Evolutionary conservation across 2,888 invertebrate species (phyloP).

Genomic region (Polydrusus pterygomalis): DNA sequence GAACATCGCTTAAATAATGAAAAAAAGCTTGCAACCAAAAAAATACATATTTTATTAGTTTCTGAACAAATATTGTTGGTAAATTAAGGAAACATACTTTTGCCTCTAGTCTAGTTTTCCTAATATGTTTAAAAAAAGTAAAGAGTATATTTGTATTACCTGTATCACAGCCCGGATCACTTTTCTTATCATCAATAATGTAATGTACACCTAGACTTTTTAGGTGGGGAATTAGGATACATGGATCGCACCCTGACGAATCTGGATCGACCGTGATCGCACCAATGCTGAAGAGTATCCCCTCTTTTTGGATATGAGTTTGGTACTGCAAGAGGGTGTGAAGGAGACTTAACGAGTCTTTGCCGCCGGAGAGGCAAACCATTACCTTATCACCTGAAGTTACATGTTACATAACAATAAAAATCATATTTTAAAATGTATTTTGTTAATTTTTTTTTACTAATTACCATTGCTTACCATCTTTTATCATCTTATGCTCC

Average conservation of each 20-base stretch:
- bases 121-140: no score
- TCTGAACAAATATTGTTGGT: no score
- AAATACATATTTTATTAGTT: no score
- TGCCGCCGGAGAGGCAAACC: conserved; percentile 89
- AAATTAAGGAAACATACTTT: no score
- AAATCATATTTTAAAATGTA: no score
- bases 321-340: conserved; percentile 91
- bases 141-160: no score
- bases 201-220: conserved; percentile 83
- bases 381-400: conserved; percentile 73
- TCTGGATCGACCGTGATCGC: conserved; percentile 87
- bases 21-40: no score
- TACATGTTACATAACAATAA: no score
- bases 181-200: conserved; percentile 78
- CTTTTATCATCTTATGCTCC: conserved; percentile 88
- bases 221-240: conserved; percentile 84
- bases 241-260: conserved; percentile 73
- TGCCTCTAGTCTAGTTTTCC: no score
- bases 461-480: conserved; percentile 88
- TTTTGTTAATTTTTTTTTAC: no score
- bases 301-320: conserved; percentile 83
- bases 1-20: no score
- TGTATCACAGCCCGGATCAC: conserved; percentile 61
- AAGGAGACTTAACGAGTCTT: conserved; percentile 87
- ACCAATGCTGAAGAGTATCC: conserved; percentile 82